These are phyloP conservation scores for Corythornis vintsioides DNA, from an alignment of 2,113 vertebrate genomes.

Conservation along the genomic window DNA sequence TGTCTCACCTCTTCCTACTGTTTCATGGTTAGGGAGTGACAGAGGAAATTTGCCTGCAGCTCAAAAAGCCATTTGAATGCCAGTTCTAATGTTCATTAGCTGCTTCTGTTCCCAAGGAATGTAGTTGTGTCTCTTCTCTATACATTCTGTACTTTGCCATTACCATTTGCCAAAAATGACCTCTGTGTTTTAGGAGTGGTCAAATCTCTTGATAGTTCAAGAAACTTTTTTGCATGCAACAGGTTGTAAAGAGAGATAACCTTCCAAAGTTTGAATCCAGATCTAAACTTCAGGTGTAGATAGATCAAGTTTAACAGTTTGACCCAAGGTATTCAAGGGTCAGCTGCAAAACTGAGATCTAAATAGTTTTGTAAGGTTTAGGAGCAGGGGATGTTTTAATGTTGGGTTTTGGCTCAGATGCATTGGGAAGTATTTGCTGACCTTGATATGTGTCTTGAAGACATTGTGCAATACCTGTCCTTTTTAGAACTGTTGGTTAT, in stretches of 20 bases:
- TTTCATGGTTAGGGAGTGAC: neutral
- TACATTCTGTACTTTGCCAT: neutral
- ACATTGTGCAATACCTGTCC: neutral
- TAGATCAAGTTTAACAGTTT: neutral
- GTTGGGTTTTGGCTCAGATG: neutral
- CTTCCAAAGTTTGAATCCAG: neutral
- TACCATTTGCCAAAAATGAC: conserved; percentile 31
- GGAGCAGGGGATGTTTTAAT: neutral
- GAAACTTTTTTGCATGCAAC: neutral
- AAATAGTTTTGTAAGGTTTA: neutral
- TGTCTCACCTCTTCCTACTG: neutral
- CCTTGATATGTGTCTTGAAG: neutral
- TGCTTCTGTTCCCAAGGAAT: neutral
- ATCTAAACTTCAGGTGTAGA: neutral
- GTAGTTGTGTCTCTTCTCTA: neutral
- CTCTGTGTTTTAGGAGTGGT: conserved; percentile 53
- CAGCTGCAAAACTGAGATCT: neutral
- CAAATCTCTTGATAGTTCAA: neutral
- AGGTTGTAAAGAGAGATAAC: neutral
- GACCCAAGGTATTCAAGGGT: neutral
- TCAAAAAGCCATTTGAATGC: conserved; percentile 36
- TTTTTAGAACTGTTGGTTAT: neutral
- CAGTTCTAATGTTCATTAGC: neutral
- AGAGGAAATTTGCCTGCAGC: neutral
- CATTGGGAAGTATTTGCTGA: neutral